Evolutionary conservation across 1,140 invertebrate genomes (phyloP).

Genomic region (Octopus sinensis): DNA sequence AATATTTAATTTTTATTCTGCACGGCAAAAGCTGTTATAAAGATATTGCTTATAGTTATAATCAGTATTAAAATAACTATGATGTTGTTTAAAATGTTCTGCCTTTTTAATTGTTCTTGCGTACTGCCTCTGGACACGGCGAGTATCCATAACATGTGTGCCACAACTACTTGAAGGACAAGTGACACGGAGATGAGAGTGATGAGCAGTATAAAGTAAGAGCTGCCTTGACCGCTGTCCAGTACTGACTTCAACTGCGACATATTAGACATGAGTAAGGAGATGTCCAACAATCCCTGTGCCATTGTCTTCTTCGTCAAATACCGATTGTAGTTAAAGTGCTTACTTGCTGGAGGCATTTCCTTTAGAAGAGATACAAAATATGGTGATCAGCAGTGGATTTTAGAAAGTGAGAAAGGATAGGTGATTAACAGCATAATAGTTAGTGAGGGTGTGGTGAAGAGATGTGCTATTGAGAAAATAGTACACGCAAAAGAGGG

Average conservation of each 20-base stretch:
- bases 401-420: too few relatives aligned
- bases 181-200: conserved; percentile 28
- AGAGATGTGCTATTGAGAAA: too few relatives aligned
- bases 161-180: conserved; percentile 33
- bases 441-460: too few relatives aligned
- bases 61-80: conserved; percentile 17
- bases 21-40: conserved; percentile 24
- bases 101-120: conserved; percentile 35
- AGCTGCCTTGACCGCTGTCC: conserved; percentile 1
- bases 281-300: conserved; percentile 40
- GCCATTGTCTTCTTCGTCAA: conserved; percentile 29
- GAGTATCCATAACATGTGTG: conserved; percentile 29
- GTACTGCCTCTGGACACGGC: conserved; percentile 32
- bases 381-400: too few relatives aligned
- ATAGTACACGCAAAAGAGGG: too few relatives aligned
- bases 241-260: conserved; percentile 26
- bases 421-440: too few relatives aligned
- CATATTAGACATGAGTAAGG: conserved; percentile 27
- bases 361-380: neutral
- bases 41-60: conserved; percentile 22
- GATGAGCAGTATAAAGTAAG: conserved; percentile 26
- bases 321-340: neutral
- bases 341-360: neutral
- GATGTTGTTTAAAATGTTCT: conserved; percentile 34
- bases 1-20: neutral